Evolutionary conservation across 53 echinoderm and acorn worm species (phyloP).

Genomic region (Paelopatides confundens): DNA sequence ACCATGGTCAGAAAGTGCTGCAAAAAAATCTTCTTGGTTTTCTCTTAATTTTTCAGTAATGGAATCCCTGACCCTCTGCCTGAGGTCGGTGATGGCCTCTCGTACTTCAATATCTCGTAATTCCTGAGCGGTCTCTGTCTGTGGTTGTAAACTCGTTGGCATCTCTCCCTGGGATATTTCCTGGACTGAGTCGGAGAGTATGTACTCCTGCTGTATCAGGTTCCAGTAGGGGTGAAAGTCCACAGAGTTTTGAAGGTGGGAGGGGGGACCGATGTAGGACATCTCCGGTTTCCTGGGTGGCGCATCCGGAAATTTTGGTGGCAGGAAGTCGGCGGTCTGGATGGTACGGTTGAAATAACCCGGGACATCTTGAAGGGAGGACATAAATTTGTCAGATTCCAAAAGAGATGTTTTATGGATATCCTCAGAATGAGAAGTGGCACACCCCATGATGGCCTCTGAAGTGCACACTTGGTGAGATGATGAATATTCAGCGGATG

Average conservation of each 20-base stretch:
- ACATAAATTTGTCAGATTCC: conserved; percentile 68
- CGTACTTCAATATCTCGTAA: conserved; percentile 82
- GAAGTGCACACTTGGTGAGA: not conserved
- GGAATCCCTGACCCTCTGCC: conserved; percentile 76
- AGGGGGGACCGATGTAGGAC: conserved; percentile 95
- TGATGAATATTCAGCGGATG: not conserved
- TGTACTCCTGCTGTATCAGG: conserved; percentile 72
- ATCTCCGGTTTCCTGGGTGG: conserved; percentile 72
- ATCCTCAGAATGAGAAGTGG: conserved; percentile 91
- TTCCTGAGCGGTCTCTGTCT: conserved; percentile 82
- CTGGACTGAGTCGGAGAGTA: conserved; percentile 61
- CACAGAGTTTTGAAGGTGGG: conserved; percentile 86
- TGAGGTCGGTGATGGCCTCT: conserved; percentile 79
- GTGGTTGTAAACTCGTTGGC: conserved; percentile 79
- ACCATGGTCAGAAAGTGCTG: not conserved
- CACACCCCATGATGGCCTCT: conserved; percentile 82
- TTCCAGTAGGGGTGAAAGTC: conserved; percentile 97
- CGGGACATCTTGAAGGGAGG: conserved; percentile 74
- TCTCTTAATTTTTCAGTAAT: conserved; percentile 65
- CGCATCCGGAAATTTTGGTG: conserved; percentile 59
- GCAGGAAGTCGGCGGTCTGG: conserved; percentile 83
- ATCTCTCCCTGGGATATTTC: conserved; percentile 59
- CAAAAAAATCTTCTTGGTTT: conserved; percentile 47
- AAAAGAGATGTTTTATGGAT: conserved; percentile 79
- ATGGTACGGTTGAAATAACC: conserved; percentile 88